Percentiles rank a stretch among this genome's conserved stretches.
phyloP scores from a whole-genome alignment of 2,888 invertebrate genomes.

The Cenopis cana region DNA sequence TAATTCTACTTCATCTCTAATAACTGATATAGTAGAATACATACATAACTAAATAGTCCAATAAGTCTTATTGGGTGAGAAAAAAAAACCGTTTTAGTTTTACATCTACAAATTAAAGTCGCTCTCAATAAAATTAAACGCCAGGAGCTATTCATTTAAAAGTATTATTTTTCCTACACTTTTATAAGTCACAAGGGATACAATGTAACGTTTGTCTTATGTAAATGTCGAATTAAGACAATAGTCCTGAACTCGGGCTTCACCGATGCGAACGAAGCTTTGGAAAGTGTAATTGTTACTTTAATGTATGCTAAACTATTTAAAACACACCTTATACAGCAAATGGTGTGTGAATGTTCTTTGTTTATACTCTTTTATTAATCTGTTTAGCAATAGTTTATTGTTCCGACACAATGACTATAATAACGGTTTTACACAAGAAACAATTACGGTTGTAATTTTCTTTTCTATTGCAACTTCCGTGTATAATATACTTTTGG shows the following conservation, averaged over 20 bases:
- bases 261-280: conserved; percentile 61
- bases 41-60: background rate
- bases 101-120: background rate
- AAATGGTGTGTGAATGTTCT: conserved; percentile 22
- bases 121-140: background rate
- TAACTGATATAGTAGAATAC: no score
- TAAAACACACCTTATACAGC: conserved; percentile 58
- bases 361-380: conserved; percentile 21
- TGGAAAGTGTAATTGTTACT: conserved; percentile 61
- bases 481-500: background rate
- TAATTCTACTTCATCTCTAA: background rate
- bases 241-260: conserved; percentile 10
- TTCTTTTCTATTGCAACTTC: background rate
- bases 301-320: conserved; percentile 63
- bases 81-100: background rate
- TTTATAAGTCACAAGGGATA: conserved; percentile 6
- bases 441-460: background rate
- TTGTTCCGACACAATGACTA: background rate
- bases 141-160: background rate
- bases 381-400: conserved; percentile 12
- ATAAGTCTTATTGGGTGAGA: conserved; percentile 7
- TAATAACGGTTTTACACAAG: conserved; percentile 6
- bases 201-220: conserved; percentile 53
- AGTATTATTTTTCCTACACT: conserved; percentile 28
- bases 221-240: conserved; percentile 50